Percentiles rank a stretch among this genome's conserved stretches.
Conservation (phyloP, 2,113 vertebrate species). For the Junco hyemalis region DNA sequence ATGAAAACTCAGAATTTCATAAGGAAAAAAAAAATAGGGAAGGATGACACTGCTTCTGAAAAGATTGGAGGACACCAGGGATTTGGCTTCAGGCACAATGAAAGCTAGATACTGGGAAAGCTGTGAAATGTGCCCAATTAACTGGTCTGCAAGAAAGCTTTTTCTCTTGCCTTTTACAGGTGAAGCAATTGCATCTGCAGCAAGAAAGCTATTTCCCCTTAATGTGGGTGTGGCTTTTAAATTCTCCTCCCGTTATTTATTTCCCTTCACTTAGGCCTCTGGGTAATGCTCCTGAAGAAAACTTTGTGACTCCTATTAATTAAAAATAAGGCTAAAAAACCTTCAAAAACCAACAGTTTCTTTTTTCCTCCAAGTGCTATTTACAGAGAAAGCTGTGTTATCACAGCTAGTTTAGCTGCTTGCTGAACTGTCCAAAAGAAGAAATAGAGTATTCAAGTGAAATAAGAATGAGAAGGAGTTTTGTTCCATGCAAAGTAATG, state of each 20-base stretch:
- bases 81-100: not conserved
- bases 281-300: not conserved
- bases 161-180: not conserved
- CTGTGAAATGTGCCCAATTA: not conserved
- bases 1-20: not conserved
- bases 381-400: not conserved
- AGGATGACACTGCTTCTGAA: not conserved
- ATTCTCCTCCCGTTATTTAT: not conserved
- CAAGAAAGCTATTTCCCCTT: not conserved
- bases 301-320: not conserved
- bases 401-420: not conserved
- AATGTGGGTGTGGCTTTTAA: not conserved
- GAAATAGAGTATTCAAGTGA: not conserved
- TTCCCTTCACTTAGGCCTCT: not conserved
- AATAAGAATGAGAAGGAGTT: not conserved
- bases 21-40: not conserved
- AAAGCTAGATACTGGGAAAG: not conserved
- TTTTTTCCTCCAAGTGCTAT: not conserved
- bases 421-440: not conserved
- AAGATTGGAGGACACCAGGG: not conserved
- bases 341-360: too few species aligned
- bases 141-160: not conserved
- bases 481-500: not conserved
- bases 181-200: not conserved
- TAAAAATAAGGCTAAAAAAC: rapidly evolving